Percentiles rank a stretch among this genome's conserved stretches.
Conservation (phyloP, 2,113 vertebrate species). For the Forbesichthys agassizii region DNA sequence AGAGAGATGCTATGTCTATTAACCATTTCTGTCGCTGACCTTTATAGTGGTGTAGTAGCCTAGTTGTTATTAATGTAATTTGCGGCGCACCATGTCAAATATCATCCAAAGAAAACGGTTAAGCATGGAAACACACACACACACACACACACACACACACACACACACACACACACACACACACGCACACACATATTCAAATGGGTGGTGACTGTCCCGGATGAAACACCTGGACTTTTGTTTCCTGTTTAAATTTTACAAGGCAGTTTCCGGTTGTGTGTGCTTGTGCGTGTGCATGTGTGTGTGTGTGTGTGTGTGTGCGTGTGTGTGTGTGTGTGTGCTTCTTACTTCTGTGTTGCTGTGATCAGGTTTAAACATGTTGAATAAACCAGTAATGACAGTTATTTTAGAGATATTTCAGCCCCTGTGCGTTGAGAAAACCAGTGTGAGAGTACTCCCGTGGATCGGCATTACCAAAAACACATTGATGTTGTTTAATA, state of each 20-base stretch:
- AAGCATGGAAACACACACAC: background rate
- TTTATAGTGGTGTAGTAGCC: too few relatives aligned
- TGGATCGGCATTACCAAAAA: too few relatives aligned
- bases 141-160: conserved; percentile 3
- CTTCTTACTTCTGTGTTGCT: background rate
- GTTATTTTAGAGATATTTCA: background rate
- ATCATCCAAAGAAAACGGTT: too few relatives aligned
- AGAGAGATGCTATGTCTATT: too few relatives aligned
- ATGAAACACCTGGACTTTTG: too few relatives aligned
- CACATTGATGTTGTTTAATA: too few relatives aligned
- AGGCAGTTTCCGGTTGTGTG: background rate
- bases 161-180: conserved; percentile 9
- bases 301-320: background rate
- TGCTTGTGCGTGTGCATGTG: conserved; percentile 1
- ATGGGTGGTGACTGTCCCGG: too few relatives aligned
- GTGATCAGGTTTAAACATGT: background rate
- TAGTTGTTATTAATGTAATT: too few relatives aligned
- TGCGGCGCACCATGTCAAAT: too few relatives aligned
- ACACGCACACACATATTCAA: background rate
- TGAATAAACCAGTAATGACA: background rate
- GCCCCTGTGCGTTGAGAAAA: background rate
- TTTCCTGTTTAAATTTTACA: background rate
- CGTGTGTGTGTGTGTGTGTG: conserved; percentile 12
- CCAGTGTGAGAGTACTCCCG: background rate
- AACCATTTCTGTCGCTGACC: too few relatives aligned